These are phyloP conservation scores for Zygothrica quintamaculata DNA, from an alignment of 2,888 invertebrate species.

Conservation along the genomic window DNA sequence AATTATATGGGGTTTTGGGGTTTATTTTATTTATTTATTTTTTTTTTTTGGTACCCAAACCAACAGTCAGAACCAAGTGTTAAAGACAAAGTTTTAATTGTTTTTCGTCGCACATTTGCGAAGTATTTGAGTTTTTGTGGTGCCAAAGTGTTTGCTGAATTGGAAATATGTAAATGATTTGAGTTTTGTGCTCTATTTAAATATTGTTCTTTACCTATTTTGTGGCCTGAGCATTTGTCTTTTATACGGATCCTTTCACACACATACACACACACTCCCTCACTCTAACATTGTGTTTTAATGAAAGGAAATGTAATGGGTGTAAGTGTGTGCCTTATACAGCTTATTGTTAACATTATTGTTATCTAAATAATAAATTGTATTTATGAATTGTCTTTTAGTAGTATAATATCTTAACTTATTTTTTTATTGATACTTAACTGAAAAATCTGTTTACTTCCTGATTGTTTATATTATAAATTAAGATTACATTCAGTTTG, in stretches of 20 bases:
- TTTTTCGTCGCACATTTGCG: conserved; percentile 44
- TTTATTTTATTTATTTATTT: no score
- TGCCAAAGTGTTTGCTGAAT: conserved; percentile 57
- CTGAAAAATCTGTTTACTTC: no score
- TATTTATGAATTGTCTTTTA: no score
- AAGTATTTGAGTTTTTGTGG: conserved; percentile 7
- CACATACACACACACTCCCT: no score
- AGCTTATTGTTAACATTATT: conserved; percentile 28
- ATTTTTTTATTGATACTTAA: no score
- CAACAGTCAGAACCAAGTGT: conserved; percentile 44
- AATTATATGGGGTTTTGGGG: no score
- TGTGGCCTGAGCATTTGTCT: conserved; percentile 29
- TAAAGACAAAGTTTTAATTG: conserved; percentile 75
- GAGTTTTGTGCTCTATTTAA: conserved; percentile 36
- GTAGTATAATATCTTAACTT: no score
- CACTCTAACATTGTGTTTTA: no score
- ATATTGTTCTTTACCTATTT: conserved; percentile 19
- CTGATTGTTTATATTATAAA: no score
- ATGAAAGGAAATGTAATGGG: neutral
- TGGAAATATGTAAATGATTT: conserved; percentile 74
- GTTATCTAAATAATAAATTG: neutral
- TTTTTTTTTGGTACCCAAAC: conserved; percentile 6
- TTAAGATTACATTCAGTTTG: no score
- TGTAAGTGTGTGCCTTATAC: neutral
- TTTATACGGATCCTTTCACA: conserved; percentile 11